Conservation (phyloP, 1,140 invertebrate genomes). For the Drosophila aff. region DNA sequence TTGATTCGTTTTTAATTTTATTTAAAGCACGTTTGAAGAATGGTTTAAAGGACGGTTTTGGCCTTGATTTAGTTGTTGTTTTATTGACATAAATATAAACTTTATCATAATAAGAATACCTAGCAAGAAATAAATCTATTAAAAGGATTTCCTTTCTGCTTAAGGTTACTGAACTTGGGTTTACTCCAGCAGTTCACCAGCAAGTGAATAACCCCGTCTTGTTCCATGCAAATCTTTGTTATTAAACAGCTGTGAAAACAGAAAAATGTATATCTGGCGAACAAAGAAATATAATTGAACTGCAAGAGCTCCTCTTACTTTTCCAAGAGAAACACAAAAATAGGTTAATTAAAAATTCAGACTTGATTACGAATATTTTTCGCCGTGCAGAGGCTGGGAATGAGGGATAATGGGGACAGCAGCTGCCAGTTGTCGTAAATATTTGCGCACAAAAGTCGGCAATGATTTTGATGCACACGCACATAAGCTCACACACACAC, state of each 20-base stretch:
- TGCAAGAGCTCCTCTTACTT: neutral
- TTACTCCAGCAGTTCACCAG: neutral
- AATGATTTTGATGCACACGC: constrained; percentile 76
- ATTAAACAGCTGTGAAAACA: constrained; percentile 11
- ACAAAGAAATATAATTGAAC: neutral
- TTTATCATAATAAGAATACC: neutral
- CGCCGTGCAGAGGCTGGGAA: constrained; percentile 8
- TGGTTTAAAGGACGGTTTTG: neutral
- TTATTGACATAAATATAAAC: neutral
- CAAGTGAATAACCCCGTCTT: neutral
- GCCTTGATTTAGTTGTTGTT: fast-evolving
- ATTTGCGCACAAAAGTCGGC: constrained; percentile 82
- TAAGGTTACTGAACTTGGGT: neutral
- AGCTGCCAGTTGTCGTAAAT: constrained; percentile 74
- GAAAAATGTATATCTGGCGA: neutral
- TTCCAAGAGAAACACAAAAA: neutral
- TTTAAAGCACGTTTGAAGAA: too few species aligned
- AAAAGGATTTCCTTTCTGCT: neutral
- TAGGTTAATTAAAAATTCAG: constrained; percentile 5
- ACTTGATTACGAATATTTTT: constrained; percentile 10
- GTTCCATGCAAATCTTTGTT: neutral
- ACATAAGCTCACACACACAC: constrained; percentile 34
- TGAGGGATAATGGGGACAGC: constrained; percentile 32
- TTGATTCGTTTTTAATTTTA: too few species aligned
- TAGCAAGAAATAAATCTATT: too few species aligned